Base-by-base conservation (phyloP, 2,888 invertebrate genomes). In the Spisula solida region DNA sequence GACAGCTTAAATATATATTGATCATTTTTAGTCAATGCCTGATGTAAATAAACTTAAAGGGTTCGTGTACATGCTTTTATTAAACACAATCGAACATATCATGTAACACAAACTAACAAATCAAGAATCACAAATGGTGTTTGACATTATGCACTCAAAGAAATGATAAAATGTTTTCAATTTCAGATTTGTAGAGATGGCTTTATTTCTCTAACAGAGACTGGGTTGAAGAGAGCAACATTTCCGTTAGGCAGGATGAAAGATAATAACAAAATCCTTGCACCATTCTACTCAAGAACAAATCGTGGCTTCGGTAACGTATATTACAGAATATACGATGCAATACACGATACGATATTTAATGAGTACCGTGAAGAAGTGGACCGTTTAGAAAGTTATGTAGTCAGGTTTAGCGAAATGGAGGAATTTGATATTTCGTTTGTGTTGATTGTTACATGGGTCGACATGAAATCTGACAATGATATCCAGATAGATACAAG, bases 131-230 rank as follows among this genome's bases (percentile, higher is more conserved):
- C n/a, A n/a, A n/a, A n/a, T n/a, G n/a, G 6, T 47, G 47, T 47
- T 47, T 8, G 47, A 12, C 12, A 47, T 47, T 47, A 47, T 47
- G n/a, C n/a, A 47, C 47, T 47, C 12, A 47, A 47, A 47, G 47
- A 47, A 47, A 47, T 47, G 51, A 14, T 25, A 25, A 66, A 1
- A 10, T 66, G 6, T 25, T 25, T 10, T 4, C 25, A 10, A 25
- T 66, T 66, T 66, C 60, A 66, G 60, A 66, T 66, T 66, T 66
- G 60, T 25, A n/a, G 60, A 25, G 60, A 66, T 66, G 60, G 60
- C 5, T 66, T 66, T 12, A 66, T 66, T 25, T 25, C 10, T 66
- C 25, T 66, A 66, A 12, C 60, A 25, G 25, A 66, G 12, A 25
- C 20, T 66, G n/a, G 60, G 6, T 25, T 66, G 5, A 66, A 6